Conservation (phyloP, 1,140 invertebrate genomes). For the Yoshiicerus persimilis region DNA sequence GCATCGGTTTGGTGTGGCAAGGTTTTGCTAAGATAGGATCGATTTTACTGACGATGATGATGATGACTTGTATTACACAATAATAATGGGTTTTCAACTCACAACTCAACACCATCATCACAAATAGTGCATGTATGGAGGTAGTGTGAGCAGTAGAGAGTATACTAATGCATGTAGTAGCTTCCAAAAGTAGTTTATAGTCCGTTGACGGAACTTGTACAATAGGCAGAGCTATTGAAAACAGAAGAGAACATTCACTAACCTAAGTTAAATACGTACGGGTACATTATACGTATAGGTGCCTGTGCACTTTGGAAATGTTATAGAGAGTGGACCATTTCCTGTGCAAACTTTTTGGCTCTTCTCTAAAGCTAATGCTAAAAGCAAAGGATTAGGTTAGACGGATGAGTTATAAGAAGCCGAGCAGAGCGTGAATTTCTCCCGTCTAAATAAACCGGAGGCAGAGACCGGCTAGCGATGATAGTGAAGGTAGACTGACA, state of each 20-base stretch:
- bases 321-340: neutral
- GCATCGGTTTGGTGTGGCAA: neutral
- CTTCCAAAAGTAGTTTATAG: neutral
- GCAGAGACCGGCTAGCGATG: neutral
- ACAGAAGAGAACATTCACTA: neutral
- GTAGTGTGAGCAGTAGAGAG: too few relatives aligned
- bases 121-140: neutral
- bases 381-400: neutral
- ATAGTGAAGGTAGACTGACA: neutral
- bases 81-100: slow-evolving; percentile 11
- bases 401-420: neutral
- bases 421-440: neutral
- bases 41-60: slow-evolving; percentile 1
- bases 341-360: neutral
- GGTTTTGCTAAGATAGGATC: neutral
- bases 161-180: neutral
- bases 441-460: neutral
- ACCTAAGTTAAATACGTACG: neutral
- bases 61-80: neutral
- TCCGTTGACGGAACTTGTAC: neutral
- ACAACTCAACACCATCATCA: neutral
- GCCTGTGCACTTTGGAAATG: neutral
- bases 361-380: neutral
- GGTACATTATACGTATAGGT: neutral
- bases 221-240: too few relatives aligned